Percentiles rank a stretch among this genome's conserved stretches.
These are phyloP conservation scores for Bacillus rossius DNA, from an alignment of 1,140 invertebrate genomes.

Conservation along the genomic window DNA sequence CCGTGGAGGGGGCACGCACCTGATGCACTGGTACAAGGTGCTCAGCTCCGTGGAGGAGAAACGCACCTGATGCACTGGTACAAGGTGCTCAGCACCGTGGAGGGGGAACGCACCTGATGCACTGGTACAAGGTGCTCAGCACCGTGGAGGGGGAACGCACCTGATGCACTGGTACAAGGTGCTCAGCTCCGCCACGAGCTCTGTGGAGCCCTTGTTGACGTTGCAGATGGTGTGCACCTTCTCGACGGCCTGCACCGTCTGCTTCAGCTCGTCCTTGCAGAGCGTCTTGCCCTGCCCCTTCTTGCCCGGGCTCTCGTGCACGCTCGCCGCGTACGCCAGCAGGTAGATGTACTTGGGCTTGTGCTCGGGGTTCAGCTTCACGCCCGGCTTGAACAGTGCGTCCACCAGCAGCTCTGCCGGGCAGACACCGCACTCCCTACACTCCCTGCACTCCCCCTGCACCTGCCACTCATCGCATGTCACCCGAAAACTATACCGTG, in stretches of 20 bases:
- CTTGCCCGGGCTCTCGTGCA: slow-evolving; percentile 72
- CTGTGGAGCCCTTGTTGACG: slow-evolving; percentile 86
- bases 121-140: no score
- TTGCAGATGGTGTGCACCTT: slow-evolving; percentile 90
- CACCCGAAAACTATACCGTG: no score
- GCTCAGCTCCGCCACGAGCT: slow-evolving; percentile 85
- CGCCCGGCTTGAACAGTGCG: slow-evolving; percentile 86
- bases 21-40: no score
- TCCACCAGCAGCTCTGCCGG: slow-evolving; percentile 92
- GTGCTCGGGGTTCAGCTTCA: slow-evolving; percentile 93
- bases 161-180: slow-evolving; percentile 88
- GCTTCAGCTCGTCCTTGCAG: slow-evolving; percentile 85
- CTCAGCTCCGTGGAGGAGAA: no score
- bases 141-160: no score
- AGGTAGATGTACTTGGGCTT: slow-evolving; percentile 96
- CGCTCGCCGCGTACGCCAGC: slow-evolving; percentile 91
- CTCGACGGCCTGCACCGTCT: slow-evolving; percentile 87
- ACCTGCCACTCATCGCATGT: no score
- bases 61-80: no score
- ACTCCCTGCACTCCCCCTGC: no score
- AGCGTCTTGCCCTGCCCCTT: slow-evolving; percentile 57
- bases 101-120: no score
- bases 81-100: no score
- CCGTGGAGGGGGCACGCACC: no score
- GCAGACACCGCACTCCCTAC: no score